phyloP scores from a whole-genome alignment of 2,888 invertebrate genomes.

The Macrosoma leucophasiata region DNA sequence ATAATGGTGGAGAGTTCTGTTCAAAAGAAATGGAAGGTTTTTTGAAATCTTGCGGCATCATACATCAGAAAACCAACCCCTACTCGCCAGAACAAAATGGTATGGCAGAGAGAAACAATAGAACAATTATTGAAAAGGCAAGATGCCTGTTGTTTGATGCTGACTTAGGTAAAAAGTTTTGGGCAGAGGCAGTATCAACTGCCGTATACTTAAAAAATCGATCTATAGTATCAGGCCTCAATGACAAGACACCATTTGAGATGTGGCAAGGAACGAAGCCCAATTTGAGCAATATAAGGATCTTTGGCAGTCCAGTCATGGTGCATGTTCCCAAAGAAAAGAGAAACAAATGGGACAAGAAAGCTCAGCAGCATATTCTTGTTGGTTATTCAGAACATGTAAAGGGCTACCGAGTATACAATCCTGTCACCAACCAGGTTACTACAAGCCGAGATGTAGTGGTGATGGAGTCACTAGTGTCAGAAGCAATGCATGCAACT shows the following conservation, averaged over 20 bases:
- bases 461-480: too few relatives aligned
- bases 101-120: slow-evolving; percentile 16
- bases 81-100: slow-evolving; percentile 37
- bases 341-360: slow-evolving; percentile 21
- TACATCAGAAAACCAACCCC: slow-evolving; percentile 31
- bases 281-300: slow-evolving; percentile 17
- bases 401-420: too few relatives aligned
- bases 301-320: slow-evolving; percentile 20
- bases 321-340: slow-evolving; percentile 21
- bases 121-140: slow-evolving; percentile 17
- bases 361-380: slow-evolving; percentile 16
- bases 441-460: too few relatives aligned
- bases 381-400: too few relatives aligned
- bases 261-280: slow-evolving; percentile 18
- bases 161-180: too few relatives aligned
- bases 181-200: too few relatives aligned
- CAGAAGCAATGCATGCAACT: too few relatives aligned
- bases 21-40: slow-evolving; percentile 10
- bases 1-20: slow-evolving; percentile 18
- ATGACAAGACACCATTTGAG: slow-evolving; percentile 17
- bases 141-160: too few relatives aligned
- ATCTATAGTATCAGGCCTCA: neutral
- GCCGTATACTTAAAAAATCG: too few relatives aligned
- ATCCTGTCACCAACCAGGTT: too few relatives aligned
- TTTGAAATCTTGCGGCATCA: slow-evolving; percentile 26